Evolutionary conservation across 2,797 vertebrate genomes (phyloP).

Genomic region (Peromyscus nudipes): DNA sequence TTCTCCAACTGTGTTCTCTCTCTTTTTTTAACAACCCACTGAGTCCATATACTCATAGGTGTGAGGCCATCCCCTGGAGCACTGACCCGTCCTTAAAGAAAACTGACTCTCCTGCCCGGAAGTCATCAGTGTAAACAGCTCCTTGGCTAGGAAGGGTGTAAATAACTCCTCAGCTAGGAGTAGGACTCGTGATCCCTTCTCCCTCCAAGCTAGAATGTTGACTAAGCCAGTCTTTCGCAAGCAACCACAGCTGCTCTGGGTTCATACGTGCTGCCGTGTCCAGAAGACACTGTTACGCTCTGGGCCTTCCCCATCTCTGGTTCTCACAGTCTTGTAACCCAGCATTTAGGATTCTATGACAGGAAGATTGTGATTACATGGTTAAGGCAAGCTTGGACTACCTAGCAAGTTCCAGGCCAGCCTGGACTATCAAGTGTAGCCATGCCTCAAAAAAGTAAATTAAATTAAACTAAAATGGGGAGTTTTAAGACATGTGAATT

Average conservation of each 20-base stretch:
- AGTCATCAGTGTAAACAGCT: background rate
- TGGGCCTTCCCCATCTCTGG: background rate
- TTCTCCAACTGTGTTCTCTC: background rate
- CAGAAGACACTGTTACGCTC: background rate
- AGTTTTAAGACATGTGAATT: slow-evolving; percentile 19
- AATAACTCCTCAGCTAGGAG: background rate
- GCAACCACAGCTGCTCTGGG: background rate
- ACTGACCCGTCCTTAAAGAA: background rate
- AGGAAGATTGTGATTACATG: background rate
- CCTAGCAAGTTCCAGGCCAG: background rate
- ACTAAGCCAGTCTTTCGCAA: background rate
- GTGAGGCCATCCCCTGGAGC: background rate
- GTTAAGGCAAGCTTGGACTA: background rate
- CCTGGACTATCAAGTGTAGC: background rate
- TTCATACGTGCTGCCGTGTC: background rate
- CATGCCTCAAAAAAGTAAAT: background rate
- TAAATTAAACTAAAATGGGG: slow-evolving; percentile 19
- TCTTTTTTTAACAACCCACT: background rate
- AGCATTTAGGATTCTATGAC: background rate
- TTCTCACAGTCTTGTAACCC: background rate
- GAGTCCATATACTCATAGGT: background rate
- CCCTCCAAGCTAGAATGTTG: background rate
- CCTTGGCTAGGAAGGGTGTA: background rate
- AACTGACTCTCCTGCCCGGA: background rate
- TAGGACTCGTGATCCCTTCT: background rate